Percentiles rank a stretch among this genome's conserved stretches.
Evolutionary conservation across 2,113 vertebrate species (phyloP).

Genomic region (Otolemur garnettii): DNA sequence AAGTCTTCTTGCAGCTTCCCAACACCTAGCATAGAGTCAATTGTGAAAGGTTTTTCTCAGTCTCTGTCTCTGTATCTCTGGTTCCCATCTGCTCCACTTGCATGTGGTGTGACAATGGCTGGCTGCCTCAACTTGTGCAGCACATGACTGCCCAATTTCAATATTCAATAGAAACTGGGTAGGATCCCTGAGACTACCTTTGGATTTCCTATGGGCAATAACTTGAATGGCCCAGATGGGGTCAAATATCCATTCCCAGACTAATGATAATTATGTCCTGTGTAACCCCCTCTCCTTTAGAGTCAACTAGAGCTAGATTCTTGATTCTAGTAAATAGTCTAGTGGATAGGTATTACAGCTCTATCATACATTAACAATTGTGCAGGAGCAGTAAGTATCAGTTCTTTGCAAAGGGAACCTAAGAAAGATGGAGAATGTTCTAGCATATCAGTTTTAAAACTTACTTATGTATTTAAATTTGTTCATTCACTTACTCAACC

Average conservation of each 20-base stretch:
- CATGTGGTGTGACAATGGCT: neutral
- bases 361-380: neutral
- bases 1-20: neutral
- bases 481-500: slow-evolving; percentile 17
- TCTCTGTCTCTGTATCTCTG: neutral
- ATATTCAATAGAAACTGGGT: neutral
- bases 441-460: neutral
- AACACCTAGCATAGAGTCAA: neutral
- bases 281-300: neutral
- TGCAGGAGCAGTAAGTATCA: neutral
- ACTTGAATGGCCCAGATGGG: neutral
- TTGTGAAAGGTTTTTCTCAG: neutral
- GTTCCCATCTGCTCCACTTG: neutral
- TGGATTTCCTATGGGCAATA: neutral
- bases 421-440: neutral
- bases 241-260: neutral
- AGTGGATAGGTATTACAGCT: neutral
- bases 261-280: neutral
- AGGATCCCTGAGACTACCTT: neutral
- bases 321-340: neutral
- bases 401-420: slow-evolving; percentile 1
- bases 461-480: slow-evolving; percentile 2
- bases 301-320: neutral
- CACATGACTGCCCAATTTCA: neutral
- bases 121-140: neutral